phyloP scores from a whole-genome alignment of 2,113 vertebrate species.

The Daphoenositta chrysoptera region DNA sequence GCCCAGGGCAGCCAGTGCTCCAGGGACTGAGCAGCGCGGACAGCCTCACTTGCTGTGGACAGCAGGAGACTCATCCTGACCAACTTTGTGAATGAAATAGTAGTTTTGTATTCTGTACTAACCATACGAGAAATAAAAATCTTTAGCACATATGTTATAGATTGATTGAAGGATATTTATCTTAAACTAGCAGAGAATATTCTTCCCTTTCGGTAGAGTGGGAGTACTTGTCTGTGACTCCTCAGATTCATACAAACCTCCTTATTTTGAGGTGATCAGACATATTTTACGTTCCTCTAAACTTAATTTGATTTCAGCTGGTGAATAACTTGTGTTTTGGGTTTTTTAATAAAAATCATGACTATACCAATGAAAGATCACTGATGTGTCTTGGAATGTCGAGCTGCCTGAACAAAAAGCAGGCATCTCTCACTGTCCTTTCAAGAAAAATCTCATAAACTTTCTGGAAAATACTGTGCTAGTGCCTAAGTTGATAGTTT shows the following conservation, averaged over 20 bases:
- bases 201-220: neutral
- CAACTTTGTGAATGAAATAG: neutral
- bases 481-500: neutral
- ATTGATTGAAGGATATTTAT: neutral
- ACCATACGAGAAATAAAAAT: neutral
- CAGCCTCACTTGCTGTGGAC: neutral
- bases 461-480: neutral
- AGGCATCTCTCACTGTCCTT: neutral
- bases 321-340: neutral
- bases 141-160: accelerated
- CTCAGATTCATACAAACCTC: neutral
- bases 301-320: neutral
- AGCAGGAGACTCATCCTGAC: neutral
- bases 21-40: accelerated
- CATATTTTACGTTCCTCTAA: neutral
- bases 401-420: neutral
- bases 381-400: neutral
- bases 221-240: neutral
- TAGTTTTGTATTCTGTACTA: neutral
- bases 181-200: neutral
- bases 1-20: neutral
- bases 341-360: neutral
- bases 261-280: neutral
- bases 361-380: neutral
- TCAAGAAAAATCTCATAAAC: neutral